Evolutionary conservation across 2,797 vertebrate genomes (phyloP).

Genomic region (Danio jaintianensis): DNA sequence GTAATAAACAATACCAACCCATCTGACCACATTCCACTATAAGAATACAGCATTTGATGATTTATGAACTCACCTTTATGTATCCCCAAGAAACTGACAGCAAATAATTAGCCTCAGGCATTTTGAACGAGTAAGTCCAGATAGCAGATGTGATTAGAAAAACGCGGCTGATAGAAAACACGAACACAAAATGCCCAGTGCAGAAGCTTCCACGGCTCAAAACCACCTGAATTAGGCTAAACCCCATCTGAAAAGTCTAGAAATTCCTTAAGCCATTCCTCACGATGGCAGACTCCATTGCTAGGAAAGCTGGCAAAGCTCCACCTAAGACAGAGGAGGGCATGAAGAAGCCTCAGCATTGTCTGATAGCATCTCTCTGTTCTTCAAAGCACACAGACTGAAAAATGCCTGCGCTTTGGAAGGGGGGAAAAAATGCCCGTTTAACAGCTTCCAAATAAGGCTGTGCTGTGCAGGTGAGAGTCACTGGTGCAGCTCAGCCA

Average conservation of each 20-base stretch:
- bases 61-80: conserved; percentile 91
- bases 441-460: conserved; percentile 89
- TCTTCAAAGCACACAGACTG: conserved; percentile 72
- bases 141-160: conserved; percentile 48
- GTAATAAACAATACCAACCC: not conserved
- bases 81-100: conserved; percentile 98
- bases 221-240: not conserved
- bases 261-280: conserved; percentile 40
- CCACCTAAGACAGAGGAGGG: conserved; percentile 10
- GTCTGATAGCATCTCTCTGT: conserved; percentile 72
- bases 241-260: conserved; percentile 24
- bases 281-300: conserved; percentile 4
- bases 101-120: conserved; percentile 98
- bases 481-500: conserved; percentile 76
- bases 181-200: not conserved
- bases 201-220: conserved; percentile 10
- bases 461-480: conserved; percentile 77
- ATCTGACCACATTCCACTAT: not conserved
- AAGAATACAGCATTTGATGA: conserved; percentile 4
- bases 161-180: conserved; percentile 21
- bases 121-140: conserved; percentile 80
- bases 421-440: conserved; percentile 72
- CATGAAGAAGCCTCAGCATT: not conserved
- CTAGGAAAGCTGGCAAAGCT: conserved; percentile 32
- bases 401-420: conserved; percentile 76